Evolutionary conservation across 2,888 invertebrate genomes (phyloP), one percentile per base, ranked within the genome.

Genomic region (Drosophila monieri): DNA sequence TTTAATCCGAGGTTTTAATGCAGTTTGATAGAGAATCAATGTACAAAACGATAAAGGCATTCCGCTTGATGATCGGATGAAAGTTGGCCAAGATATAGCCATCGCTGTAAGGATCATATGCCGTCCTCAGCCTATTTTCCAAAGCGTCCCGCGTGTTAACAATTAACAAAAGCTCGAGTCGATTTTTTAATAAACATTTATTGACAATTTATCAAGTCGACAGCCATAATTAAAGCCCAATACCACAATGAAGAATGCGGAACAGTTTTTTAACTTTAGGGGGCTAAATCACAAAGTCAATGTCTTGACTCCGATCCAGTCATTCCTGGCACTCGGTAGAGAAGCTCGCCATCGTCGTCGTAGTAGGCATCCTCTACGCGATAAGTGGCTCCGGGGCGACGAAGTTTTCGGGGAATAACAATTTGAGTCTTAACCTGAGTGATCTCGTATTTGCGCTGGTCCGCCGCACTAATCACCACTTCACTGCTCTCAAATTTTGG

Each of bases 291-390:
- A 2, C n/a, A 5, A 35, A 32, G 4, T 1, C 0, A 8, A 6
- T 3, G 5, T 9, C n/a, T 9, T 32, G 14, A 10, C 18, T 35
- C 5, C 1, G 10, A 5, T 9, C 89, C 83, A 0, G 90, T 91
- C 93, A 95, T 94, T 66, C 95, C 95, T 73, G 96, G 94, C 47
- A 96, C 95, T 85, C 96, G 93, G 89, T 96, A 97, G 59, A 97
- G 92, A 92, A 97, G 96, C 89, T 92, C 93, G 0, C 97, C 97
- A 92, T 96, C 95, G 89, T 94, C 93, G 88, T 96, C 95, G 91
- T 97, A 97, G 89, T 94, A 97, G 80, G 95, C 95, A 91, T 97
- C 96, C 73, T 95, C 94, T 0, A 96, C 92, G 91, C 94, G 95
- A 87, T 96, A 97, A 8, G 94, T 94, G 44, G 93, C 94, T 25